Base-by-base conservation (phyloP, 2,888 invertebrate genomes). In the Taphrorychus bicolor region DNA sequence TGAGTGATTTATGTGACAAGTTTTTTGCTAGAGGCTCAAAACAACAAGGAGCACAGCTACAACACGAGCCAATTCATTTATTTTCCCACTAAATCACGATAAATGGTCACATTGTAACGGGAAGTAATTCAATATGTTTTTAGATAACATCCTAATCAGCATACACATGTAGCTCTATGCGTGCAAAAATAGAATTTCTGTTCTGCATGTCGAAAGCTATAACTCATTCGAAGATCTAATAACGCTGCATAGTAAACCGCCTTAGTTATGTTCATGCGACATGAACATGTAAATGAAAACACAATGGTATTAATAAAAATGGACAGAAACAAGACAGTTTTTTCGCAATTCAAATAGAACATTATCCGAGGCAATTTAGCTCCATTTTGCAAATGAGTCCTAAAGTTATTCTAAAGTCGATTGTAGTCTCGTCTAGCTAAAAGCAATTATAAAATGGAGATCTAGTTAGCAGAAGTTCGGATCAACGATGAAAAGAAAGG, bases 211-310 rank as follows among this genome's bases (percentile, higher is more conserved):
- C 62, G 59, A 65, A 70, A 56, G 51, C 59, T 54, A 62, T 71
- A 69, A 71, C 62, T 72, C 70, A 71, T 66, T 56, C 67, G 68
- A 70, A 64, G 70, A 72, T 67, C 73, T 74, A 75, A 75, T 74
- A 74, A 73, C 72, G 71, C 71, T 71, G 72, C 72, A 73, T 69
- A 74, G 73, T 73, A 73, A 72, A 69, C 72, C 48, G 21, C 62
- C 59, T 65, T 67, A 67, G 62, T 68, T 69, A 70, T 72, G 67
- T 58, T 54, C 61, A 59, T 66, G 64, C 66, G 60, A 66, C 69
- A 68, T 71, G 65, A 57, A 59, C 51, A 58, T 61, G 62, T 66
- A 69, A 66, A 59, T 64, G 58, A 66, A 64, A n/a, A n/a, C n/a
- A n/a, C n/a, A n/a, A n/a, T n/a, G 60, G 48, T 51, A 42, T 56